Evolutionary conservation across 2,113 vertebrate species (phyloP).

Genomic region (Tautogolabrus adspersus): DNA sequence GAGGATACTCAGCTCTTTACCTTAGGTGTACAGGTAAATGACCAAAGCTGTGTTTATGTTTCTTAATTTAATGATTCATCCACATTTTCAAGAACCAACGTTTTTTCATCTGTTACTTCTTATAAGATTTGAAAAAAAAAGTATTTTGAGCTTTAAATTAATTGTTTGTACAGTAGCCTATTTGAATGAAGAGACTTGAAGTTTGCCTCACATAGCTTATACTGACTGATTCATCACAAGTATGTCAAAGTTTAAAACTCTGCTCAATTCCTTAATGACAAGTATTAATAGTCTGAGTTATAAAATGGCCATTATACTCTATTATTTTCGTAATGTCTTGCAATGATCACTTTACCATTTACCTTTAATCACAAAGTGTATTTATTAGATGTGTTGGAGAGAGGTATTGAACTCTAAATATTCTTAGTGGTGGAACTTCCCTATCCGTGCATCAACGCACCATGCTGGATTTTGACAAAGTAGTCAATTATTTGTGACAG

Average conservation of each 20-base stretch:
- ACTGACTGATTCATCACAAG: background rate
- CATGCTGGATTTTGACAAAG: background rate
- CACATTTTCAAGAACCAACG: background rate
- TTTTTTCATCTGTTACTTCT: background rate
- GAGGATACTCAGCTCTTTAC: background rate
- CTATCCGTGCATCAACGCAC: background rate
- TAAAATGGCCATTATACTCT: no score
- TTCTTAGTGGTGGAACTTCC: background rate
- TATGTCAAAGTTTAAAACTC: background rate
- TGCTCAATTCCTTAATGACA: background rate
- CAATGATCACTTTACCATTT: background rate
- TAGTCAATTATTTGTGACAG: background rate
- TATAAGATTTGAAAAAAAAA: background rate
- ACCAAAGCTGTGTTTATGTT: background rate
- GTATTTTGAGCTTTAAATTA: background rate
- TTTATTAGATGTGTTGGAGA: background rate
- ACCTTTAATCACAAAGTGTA: background rate
- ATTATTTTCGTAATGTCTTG: no score
- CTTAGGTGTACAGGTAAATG: background rate
- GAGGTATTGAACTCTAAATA: background rate
- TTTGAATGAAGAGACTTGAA: background rate
- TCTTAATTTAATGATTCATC: background rate
- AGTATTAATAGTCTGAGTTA: background rate
- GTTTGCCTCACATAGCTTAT: background rate
- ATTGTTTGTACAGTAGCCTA: background rate